Percentiles rank a stretch among this genome's conserved stretches.
These are phyloP conservation scores for Phodopus roborovskii DNA, from an alignment of 2,113 vertebrate species.

Conservation along the genomic window DNA sequence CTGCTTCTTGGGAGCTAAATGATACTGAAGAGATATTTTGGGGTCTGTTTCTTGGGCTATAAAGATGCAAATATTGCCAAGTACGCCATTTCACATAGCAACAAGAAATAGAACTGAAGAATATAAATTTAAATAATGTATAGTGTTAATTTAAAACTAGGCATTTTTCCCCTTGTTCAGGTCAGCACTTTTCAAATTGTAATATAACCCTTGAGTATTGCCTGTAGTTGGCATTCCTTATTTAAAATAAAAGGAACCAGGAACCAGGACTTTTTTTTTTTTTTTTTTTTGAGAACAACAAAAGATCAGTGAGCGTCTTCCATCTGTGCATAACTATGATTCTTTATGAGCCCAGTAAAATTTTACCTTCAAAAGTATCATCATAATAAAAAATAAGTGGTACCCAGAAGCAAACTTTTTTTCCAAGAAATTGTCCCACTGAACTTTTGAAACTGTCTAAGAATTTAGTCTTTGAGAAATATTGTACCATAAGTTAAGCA, in stretches of 20 bases:
- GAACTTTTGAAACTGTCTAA: background rate
- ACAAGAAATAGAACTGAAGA: background rate
- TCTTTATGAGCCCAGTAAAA: constrained; percentile 16
- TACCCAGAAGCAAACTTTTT: background rate
- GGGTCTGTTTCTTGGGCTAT: background rate
- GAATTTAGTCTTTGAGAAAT: background rate
- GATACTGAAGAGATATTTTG: background rate
- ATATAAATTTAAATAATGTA: background rate
- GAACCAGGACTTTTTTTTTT: too few relatives aligned
- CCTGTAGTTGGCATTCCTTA: background rate
- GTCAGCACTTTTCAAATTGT: background rate
- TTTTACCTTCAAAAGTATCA: background rate
- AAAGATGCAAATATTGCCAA: background rate
- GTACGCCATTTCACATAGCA: background rate
- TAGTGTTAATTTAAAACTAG: constrained; percentile 1
- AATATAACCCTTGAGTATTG: background rate
- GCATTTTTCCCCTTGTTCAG: background rate
- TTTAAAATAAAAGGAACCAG: background rate
- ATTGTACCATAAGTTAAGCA: background rate
- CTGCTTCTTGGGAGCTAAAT: background rate
- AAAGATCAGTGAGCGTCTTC: background rate
- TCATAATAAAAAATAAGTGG: background rate
- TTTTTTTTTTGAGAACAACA: background rate
- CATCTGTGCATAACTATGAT: background rate
- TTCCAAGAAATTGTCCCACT: background rate